Conservation (phyloP, 2,113 vertebrate species). For the Ptilorrhoa leucosticta region DNA sequence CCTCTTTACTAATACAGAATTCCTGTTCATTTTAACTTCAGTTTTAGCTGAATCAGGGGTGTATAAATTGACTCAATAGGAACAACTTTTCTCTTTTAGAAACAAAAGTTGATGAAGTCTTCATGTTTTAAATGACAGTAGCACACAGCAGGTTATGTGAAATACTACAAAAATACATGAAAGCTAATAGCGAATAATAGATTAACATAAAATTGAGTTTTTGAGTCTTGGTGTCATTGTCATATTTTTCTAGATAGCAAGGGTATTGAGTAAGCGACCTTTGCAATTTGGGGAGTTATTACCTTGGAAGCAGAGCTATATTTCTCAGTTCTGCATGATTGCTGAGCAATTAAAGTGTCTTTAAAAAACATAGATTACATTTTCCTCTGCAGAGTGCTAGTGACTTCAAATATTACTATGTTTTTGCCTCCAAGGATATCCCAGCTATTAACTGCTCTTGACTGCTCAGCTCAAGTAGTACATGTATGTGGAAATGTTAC, state of each 20-base stretch:
- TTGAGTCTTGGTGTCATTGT: not conserved
- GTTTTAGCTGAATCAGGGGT: not conserved
- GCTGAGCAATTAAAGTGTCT: slow-evolving; percentile 31
- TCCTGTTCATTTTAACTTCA: not conserved
- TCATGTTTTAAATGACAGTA: not conserved
- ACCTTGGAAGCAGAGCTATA: slow-evolving; percentile 1
- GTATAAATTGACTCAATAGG: not conserved
- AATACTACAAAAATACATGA: not conserved
- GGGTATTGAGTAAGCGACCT: not conserved
- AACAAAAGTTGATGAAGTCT: not conserved
- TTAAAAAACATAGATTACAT: slow-evolving; percentile 27
- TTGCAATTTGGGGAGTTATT: slow-evolving; percentile 23
- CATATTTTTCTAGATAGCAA: not conserved
- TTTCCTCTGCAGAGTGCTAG: not conserved
- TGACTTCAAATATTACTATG: not conserved
- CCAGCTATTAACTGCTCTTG: not conserved
- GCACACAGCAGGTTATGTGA: not conserved
- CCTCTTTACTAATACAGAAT: not conserved
- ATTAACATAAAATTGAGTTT: not conserved
- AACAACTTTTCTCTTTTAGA: not conserved
- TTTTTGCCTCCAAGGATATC: slow-evolving; percentile 24
- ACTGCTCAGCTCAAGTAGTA: not conserved
- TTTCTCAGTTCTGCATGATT: slow-evolving; percentile 46
- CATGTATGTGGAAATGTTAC: not conserved
- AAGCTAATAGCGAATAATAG: not conserved